These are phyloP conservation scores for Oryctes rhinoceros DNA, from an alignment of 1,140 invertebrate species.

Conservation along the genomic window DNA sequence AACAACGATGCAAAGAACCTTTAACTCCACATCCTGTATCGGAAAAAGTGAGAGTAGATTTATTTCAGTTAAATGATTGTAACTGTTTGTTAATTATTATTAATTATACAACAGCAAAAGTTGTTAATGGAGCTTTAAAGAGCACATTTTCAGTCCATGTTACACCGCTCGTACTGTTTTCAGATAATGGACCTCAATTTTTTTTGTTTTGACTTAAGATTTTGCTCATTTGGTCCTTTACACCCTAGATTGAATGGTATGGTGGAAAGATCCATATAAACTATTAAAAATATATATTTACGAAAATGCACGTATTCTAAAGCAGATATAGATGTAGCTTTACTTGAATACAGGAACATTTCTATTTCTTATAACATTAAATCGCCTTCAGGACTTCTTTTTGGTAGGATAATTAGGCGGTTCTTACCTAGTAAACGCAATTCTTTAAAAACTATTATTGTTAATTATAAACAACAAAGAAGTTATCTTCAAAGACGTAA, in stretches of 20 bases:
- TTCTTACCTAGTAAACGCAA: not conserved
- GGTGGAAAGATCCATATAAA: constrained; percentile 37
- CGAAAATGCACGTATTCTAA: too few species aligned
- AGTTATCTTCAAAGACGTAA: not conserved
- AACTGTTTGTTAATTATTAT: not conserved
- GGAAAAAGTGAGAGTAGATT: too few species aligned
- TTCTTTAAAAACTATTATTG: constrained; percentile 3
- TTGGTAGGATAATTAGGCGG: constrained; percentile 16
- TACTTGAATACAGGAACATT: constrained; percentile 32
- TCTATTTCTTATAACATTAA: constrained; percentile 13
- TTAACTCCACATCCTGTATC: too few species aligned
- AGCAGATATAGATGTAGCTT: constrained; percentile 29
- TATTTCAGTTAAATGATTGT: too few species aligned
- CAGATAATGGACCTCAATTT: constrained; percentile 46
- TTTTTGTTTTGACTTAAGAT: constrained; percentile 29
- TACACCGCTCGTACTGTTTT: constrained; percentile 43
- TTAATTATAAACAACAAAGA: constrained; percentile 20
- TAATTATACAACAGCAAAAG: constrained; percentile 11
- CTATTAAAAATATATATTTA: not conserved
- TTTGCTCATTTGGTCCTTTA: constrained; percentile 25
- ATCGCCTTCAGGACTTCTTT: constrained; percentile 30
- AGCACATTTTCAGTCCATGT: constrained; percentile 44
- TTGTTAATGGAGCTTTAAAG: constrained; percentile 11
- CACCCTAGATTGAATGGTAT: constrained; percentile 37
- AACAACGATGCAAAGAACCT: too few species aligned